phyloP scores from a whole-genome alignment of 2,113 vertebrate genomes.

The Thymallus thymallus region DNA sequence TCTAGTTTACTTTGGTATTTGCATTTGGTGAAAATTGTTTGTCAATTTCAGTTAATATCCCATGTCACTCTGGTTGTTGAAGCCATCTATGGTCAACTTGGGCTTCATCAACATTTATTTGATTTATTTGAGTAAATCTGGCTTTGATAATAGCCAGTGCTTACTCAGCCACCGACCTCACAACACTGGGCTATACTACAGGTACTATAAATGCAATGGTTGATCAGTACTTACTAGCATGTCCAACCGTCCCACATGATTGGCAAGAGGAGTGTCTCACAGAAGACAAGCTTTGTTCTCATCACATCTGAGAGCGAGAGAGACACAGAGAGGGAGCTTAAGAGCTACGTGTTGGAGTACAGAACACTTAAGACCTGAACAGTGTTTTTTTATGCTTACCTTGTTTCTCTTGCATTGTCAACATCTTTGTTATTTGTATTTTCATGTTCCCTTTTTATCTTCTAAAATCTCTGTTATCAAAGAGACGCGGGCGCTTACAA shows the following conservation, averaged over 20 bases:
- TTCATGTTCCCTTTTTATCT: constrained; percentile 55
- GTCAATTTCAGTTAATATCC: no score
- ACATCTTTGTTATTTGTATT: constrained; percentile 52
- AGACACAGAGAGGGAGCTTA: no score
- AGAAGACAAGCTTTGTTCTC: constrained; percentile 14
- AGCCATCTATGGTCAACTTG: no score
- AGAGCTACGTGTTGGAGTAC: constrained; percentile 23
- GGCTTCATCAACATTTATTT: no score
- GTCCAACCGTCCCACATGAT: not conserved
- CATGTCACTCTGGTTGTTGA: no score
- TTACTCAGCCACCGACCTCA: no score
- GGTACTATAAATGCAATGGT: not conserved
- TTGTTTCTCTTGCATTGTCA: constrained; percentile 39
- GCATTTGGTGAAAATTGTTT: no score
- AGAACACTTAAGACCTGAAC: constrained; percentile 44
- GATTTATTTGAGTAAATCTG: no score
- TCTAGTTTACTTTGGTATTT: no score
- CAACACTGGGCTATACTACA: not conserved
- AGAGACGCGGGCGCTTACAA: constrained; percentile 32
- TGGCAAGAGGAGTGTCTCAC: not conserved
- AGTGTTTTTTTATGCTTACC: constrained; percentile 44
- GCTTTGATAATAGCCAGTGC: no score
- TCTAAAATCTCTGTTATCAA: constrained; percentile 49
- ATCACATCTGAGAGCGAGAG: not conserved
- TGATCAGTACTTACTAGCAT: not conserved